These are phyloP conservation scores for Panurus biarmicus DNA, from an alignment of 2,113 vertebrate genomes.

Conservation along the genomic window DNA sequence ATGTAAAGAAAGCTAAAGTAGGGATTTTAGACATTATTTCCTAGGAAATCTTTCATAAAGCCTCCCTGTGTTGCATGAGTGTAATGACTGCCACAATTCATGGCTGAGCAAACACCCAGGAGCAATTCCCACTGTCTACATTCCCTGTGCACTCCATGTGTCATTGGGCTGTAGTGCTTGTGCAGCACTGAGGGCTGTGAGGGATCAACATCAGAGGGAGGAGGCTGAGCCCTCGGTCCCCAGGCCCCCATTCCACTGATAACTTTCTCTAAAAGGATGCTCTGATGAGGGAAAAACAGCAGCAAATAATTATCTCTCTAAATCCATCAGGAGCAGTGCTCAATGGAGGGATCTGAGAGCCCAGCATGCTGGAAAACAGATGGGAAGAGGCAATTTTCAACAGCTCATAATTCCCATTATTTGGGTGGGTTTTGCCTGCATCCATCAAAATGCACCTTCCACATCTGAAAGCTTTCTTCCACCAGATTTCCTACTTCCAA, in stretches of 20 bases:
- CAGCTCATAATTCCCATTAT: background rate
- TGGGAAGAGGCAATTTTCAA: background rate
- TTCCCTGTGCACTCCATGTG: background rate
- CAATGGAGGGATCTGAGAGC: background rate
- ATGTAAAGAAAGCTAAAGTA: background rate
- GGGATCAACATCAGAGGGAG: background rate
- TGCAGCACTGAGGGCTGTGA: background rate
- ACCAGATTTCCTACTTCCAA: background rate
- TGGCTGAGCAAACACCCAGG: background rate
- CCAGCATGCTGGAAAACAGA: background rate
- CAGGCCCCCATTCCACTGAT: background rate
- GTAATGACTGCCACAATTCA: background rate
- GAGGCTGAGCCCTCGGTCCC: background rate
- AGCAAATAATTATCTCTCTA: background rate
- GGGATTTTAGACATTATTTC: background rate
- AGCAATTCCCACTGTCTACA: background rate
- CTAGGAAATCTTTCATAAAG: background rate
- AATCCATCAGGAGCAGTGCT: background rate
- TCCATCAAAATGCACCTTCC: conserved; percentile 9
- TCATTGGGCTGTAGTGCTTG: background rate
- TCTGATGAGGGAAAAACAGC: background rate
- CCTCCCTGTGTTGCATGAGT: background rate
- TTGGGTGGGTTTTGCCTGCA: background rate
- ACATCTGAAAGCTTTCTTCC: background rate
- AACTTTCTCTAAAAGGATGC: background rate